phyloP scores from a whole-genome alignment of 2,888 invertebrate genomes.

The Campoletis raptor region DNA sequence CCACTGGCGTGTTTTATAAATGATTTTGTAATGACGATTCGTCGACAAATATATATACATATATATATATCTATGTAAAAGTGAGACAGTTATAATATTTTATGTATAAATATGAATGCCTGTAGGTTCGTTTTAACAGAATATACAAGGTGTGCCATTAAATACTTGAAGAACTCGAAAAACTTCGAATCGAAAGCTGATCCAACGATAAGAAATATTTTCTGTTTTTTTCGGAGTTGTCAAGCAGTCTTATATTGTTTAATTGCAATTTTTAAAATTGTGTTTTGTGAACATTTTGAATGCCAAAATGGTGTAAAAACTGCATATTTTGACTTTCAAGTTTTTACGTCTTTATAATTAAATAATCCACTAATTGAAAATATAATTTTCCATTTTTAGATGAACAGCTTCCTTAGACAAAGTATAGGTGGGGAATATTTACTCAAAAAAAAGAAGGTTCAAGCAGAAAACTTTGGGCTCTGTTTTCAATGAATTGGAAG shows the following conservation, averaged over 20 bases:
- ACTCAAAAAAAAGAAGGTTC: neutral
- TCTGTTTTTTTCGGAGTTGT: neutral
- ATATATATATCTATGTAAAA: slow-evolving; percentile 42
- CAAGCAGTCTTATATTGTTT: neutral
- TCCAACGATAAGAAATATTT: neutral
- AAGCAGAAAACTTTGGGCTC: neutral
- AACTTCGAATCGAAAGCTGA: neutral
- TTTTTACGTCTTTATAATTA: neutral
- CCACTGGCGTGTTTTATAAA: slow-evolving; percentile 75
- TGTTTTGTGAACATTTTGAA: too few relatives aligned
- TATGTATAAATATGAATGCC: slow-evolving; percentile 6
- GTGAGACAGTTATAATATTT: slow-evolving; percentile 22
- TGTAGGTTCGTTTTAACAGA: neutral
- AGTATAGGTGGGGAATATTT: neutral
- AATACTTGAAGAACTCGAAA: neutral
- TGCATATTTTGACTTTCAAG: neutral
- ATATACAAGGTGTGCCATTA: slow-evolving; percentile 1
- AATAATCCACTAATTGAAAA: neutral
- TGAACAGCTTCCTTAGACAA: neutral
- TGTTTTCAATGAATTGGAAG: neutral
- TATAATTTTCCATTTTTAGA: neutral
- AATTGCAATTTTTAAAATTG: neutral
- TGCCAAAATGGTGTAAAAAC: neutral
- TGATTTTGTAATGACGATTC: slow-evolving; percentile 75
- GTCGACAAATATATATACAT: slow-evolving; percentile 43